A percentile compares a stretch with the other conserved stretches of the same genome.
phyloP scores from a whole-genome alignment of 1,140 invertebrate genomes.

The Popillia japonica region DNA sequence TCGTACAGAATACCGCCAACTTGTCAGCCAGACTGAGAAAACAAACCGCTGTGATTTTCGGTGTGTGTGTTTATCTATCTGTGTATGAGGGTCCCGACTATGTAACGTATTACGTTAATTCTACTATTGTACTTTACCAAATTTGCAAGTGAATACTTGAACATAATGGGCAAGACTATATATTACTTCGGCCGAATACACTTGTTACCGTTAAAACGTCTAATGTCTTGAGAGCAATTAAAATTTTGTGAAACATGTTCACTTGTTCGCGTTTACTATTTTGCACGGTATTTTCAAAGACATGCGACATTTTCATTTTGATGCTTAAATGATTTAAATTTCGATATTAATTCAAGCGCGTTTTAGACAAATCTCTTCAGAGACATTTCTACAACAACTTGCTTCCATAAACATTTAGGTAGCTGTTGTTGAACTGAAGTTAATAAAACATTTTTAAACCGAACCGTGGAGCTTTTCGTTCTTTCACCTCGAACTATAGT shows the following conservation, averaged over 20 bases:
- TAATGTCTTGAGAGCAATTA: conserved; percentile 29
- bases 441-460: no score
- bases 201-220: conserved; percentile 20
- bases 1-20: conserved; percentile 42
- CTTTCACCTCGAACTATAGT: no score
- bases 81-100: conserved; percentile 10
- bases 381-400: no score
- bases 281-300: background rate
- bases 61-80: conserved; percentile 21
- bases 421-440: no score
- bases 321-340: no score
- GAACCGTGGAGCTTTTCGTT: no score
- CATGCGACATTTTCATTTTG: no score
- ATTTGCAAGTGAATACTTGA: conserved; percentile 24
- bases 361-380: no score
- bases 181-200: conserved; percentile 22
- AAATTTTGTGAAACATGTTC: conserved; percentile 21
- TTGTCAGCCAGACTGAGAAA: conserved; percentile 44
- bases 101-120: conserved; percentile 41
- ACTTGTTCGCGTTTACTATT: background rate
- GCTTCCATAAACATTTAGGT: no score
- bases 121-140: conserved; percentile 23
- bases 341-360: no score
- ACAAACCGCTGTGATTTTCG: conserved; percentile 42
- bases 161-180: conserved; percentile 31